Base-by-base conservation (phyloP, 2,888 invertebrate genomes). In the Chesias legatella region DNA sequence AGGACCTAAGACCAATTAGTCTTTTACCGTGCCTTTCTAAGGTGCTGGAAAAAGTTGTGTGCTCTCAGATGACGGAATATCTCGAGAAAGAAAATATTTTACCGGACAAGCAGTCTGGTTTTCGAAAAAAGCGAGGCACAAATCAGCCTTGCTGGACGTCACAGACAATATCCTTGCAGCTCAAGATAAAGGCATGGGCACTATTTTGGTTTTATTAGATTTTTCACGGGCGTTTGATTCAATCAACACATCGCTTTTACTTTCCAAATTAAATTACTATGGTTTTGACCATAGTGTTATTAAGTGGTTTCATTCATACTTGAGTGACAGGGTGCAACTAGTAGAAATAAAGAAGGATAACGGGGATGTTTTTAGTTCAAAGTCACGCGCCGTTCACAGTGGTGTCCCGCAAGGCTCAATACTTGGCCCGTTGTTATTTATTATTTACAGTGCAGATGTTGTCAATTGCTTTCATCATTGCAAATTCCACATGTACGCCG, bases 181-280 rank as follows among this genome's bases (percentile, higher is more conserved):
- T 0, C 44, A 37, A 6, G 53, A 56, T 17, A 5, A 8, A 0
- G 51, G 52, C 0, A 22, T 41, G 29, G 45, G 44, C 1, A 42
- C 47, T 1, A 30, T 48, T 0, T 8, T 56, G 1, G 39, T 39
- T 0, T 8, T 56, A 7, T 29, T 53, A 0, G 53, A 53, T 26
- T 53, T 34, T 22, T 51, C 51, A 1, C 35, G 53, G 3, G 56
- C 56, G 0, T 52, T 56, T 30, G 56, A 56, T 23, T 13, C 22
- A 0, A 47, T 53, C 3, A 48, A 53, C 27, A 28, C 22, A 0
- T 6, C 32, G 0, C 25, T 53, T 0, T 10, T 52, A 0, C 10
- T 53, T 0, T 51, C 51, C 0, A 54, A 54, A 24, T 13, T 54
- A 5, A 6, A 28, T 0, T 53, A 25, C 22, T 54, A 57, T 22